A percentile compares a stretch with the other conserved stretches of the same genome.
phyloP scores from a whole-genome alignment of 2,113 vertebrate genomes.

The Etia nguti region DNA sequence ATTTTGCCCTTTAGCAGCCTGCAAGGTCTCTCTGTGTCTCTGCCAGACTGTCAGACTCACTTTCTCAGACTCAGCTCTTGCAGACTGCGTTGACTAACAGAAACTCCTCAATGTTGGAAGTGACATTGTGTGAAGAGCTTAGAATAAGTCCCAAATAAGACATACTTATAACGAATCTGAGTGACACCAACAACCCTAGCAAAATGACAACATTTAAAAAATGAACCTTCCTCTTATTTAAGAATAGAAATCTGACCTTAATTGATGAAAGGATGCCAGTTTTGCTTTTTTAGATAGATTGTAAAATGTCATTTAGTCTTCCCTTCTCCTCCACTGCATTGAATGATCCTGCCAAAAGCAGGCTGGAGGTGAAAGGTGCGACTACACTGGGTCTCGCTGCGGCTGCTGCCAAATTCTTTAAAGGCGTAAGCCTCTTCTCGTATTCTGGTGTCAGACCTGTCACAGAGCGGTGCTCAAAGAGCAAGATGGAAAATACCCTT shows the following conservation, averaged over 20 bases:
- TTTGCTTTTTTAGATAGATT: background rate
- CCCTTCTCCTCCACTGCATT: background rate
- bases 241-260: background rate
- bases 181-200: background rate
- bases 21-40: background rate
- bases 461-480: background rate
- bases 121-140: background rate
- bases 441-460: constrained; percentile 19
- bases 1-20: background rate
- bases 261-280: background rate
- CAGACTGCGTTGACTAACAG: background rate
- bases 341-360: background rate
- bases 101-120: background rate
- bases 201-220: background rate
- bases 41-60: background rate
- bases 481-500: background rate
- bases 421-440: background rate
- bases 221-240: background rate
- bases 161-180: background rate
- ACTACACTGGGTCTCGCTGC: background rate
- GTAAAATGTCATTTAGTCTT: background rate
- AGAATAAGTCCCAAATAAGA: background rate
- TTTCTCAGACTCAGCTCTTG: background rate
- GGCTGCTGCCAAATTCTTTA: background rate
- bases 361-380: background rate